Percentiles rank a stretch among this genome's conserved stretches.
Evolutionary conservation across 23 tunicate genomes (phyloP).

Genomic region (Ciona savignyi): DNA sequence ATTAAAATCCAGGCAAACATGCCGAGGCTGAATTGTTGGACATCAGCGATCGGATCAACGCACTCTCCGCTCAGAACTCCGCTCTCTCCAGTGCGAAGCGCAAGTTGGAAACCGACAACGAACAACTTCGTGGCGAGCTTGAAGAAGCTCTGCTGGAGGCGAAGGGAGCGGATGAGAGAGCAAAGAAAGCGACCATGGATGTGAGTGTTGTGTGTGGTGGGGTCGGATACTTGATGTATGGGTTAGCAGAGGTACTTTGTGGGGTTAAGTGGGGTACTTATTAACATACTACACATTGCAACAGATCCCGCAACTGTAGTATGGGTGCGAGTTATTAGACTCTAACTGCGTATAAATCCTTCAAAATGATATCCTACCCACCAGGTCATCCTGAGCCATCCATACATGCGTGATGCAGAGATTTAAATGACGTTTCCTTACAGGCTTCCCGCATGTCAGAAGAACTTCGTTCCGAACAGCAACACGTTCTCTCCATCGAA

Average conservation of each 20-base stretch:
- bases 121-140: constrained; percentile 78
- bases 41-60: constrained; percentile 81
- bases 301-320: too few species aligned
- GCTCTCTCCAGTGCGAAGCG: constrained; percentile 79
- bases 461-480: constrained; percentile 95
- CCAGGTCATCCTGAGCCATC: too few species aligned
- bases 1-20: constrained; percentile 92
- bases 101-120: constrained; percentile 94
- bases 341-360: too few species aligned
- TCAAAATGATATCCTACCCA: too few species aligned
- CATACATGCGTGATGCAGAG: too few species aligned
- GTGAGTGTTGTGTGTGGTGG: too few species aligned
- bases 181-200: constrained; percentile 95
- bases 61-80: constrained; percentile 87
- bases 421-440: not conserved
- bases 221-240: too few species aligned
- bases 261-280: too few species aligned
- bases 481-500: constrained; percentile 68
- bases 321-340: too few species aligned
- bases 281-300: too few species aligned
- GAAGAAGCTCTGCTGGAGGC: constrained; percentile 94
- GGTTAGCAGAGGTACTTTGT: too few species aligned
- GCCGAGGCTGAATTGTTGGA: constrained; percentile 97
- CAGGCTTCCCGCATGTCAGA: constrained; percentile 97
- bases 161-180: constrained; percentile 81